Percentiles rank a stretch among this genome's conserved stretches.
phyloP scores from a whole-genome alignment of 2,888 invertebrate species.

The Parelbella ahira region DNA sequence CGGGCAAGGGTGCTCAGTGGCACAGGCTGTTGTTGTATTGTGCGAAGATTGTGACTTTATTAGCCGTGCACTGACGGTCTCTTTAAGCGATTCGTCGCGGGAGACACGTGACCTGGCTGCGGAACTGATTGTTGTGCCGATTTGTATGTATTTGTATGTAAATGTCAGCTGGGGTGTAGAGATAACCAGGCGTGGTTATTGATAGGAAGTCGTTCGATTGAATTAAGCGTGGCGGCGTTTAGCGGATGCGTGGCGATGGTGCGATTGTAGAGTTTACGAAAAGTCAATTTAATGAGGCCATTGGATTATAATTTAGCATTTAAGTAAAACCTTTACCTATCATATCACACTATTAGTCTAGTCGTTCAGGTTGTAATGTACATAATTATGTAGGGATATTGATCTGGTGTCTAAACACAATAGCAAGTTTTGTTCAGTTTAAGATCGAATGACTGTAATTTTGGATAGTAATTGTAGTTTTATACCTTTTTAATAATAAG shows the following conservation, averaged over 20 bases:
- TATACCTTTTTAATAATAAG: too few species aligned
- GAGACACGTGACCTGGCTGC: slow-evolving; percentile 79
- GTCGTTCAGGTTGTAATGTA: too few species aligned
- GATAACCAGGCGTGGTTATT: slow-evolving; percentile 66
- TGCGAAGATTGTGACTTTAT: slow-evolving; percentile 78
- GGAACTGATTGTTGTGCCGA: slow-evolving; percentile 73
- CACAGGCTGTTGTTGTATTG: slow-evolving; percentile 65
- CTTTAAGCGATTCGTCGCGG: slow-evolving; percentile 80
- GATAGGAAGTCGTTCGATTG: slow-evolving; percentile 73
- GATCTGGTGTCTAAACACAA: too few species aligned
- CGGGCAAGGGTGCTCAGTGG: slow-evolving; percentile 50
- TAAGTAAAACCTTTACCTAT: too few species aligned
- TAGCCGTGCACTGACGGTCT: slow-evolving; percentile 74
- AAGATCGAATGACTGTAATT: too few species aligned
- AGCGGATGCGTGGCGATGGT: slow-evolving; percentile 37
- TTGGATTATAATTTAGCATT: too few species aligned
- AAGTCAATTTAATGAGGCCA: too few species aligned
- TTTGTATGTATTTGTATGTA: slow-evolving; percentile 70
- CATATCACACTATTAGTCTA: too few species aligned
- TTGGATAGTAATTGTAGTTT: too few species aligned
- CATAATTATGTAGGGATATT: too few species aligned
- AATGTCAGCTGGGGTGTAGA: slow-evolving; percentile 61
- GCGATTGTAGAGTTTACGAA: not conserved
- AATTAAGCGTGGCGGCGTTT: slow-evolving; percentile 65
- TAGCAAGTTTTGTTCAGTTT: too few species aligned